A percentile compares a stretch with the other conserved stretches of the same genome.
Conservation (phyloP, 1,140 invertebrate species). For the Brachionus plicatilis region DNA sequence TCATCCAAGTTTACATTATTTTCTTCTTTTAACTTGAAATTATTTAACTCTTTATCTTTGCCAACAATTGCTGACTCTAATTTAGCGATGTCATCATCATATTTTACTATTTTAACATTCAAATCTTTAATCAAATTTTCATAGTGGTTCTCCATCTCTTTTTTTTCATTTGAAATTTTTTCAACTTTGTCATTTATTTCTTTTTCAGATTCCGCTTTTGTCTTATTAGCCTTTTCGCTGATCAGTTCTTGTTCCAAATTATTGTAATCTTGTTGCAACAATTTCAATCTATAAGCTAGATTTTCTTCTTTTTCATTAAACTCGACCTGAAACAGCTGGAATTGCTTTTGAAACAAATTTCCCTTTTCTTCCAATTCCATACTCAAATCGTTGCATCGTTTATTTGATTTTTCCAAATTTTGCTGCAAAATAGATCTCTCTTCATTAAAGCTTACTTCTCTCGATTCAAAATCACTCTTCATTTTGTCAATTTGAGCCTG, state of each 20-base stretch:
- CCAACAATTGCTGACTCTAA: neutral
- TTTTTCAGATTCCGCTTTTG: neutral
- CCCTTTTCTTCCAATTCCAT: conserved; percentile 35
- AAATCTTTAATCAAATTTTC: neutral
- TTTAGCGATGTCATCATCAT: neutral
- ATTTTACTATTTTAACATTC: neutral
- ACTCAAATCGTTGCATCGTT: conserved; percentile 16
- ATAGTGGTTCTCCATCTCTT: neutral
- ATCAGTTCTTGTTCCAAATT: conserved; percentile 21
- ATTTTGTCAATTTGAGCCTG: neutral
- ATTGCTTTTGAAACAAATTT: conserved; percentile 39
- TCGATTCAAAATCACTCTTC: neutral
- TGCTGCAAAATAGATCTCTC: neutral
- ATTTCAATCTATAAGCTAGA: neutral
- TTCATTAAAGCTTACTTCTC: neutral
- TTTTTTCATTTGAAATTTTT: neutral
- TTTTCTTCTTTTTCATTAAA: conserved; percentile 30
- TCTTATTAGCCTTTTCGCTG: neutral
- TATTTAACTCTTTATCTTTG: neutral
- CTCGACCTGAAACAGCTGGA: neutral
- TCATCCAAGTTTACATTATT: neutral
- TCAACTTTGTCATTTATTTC: neutral
- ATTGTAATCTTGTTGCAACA: neutral
- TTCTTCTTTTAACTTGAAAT: neutral
- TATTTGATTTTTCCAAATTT: conserved; percentile 3